Evolutionary conservation across 2,797 vertebrate genomes (phyloP).

Genomic region (Coregonus ussuriensis): DNA sequence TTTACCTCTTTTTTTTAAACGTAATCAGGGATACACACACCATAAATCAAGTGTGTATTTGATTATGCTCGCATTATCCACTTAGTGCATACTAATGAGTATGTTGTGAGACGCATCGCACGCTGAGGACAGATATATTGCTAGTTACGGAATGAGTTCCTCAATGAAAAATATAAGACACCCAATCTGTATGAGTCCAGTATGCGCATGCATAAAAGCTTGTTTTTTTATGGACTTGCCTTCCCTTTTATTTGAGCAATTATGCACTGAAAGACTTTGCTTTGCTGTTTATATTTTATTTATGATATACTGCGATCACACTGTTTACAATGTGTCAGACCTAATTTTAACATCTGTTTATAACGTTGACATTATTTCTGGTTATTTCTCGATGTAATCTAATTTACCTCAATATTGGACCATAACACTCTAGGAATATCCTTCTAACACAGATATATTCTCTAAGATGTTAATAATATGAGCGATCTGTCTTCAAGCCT

Average conservation of each 20-base stretch:
- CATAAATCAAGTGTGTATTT: constrained; percentile 47
- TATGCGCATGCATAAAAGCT: constrained; percentile 31
- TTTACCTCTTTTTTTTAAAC: constrained; percentile 37
- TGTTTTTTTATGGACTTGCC: constrained; percentile 28
- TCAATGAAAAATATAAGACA: constrained; percentile 59
- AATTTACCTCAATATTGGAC: not conserved
- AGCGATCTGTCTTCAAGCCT: no score
- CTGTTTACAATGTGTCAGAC: constrained; percentile 18
- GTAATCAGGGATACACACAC: constrained; percentile 39
- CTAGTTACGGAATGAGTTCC: constrained; percentile 40
- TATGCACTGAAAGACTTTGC: constrained; percentile 13
- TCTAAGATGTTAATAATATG: not conserved
- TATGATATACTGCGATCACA: constrained; percentile 11
- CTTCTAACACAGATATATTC: not conserved
- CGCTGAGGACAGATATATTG: constrained; percentile 30
- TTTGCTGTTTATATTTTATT: constrained; percentile 23
- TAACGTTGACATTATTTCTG: not conserved
- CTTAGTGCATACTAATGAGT: constrained; percentile 36
- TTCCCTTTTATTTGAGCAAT: constrained; percentile 36
- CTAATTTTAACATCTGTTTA: constrained; percentile 3
- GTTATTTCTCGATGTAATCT: not conserved
- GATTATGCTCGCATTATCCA: constrained; percentile 36
- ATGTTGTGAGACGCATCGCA: constrained; percentile 22
- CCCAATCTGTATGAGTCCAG: constrained; percentile 61
- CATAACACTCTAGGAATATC: not conserved